phyloP scores from a whole-genome alignment of 2,797 vertebrate species.

The Melanotaenia pygmaea region DNA sequence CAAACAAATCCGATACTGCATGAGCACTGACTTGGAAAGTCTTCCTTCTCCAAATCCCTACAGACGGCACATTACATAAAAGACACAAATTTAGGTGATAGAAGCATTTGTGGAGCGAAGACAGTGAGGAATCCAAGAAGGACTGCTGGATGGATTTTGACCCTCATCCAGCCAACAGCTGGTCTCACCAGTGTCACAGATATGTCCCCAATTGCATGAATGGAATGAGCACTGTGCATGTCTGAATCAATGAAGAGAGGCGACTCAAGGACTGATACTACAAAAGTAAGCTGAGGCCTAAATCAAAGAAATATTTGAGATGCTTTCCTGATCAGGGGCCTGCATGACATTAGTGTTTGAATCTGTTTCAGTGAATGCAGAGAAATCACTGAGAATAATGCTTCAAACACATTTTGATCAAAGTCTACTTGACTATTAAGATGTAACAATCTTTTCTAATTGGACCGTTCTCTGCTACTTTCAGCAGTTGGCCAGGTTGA shows the following conservation, averaged over 20 bases:
- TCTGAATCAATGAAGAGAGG: conserved; percentile 28
- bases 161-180: conserved; percentile 57
- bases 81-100: conserved; percentile 46
- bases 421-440: not conserved
- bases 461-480: not conserved
- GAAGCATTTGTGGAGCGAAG: conserved; percentile 35
- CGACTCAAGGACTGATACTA: not conserved
- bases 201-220: conserved; percentile 23
- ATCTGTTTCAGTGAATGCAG: not conserved
- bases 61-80: conserved; percentile 57
- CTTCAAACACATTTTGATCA: not conserved
- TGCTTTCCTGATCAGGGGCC: conserved; percentile 15
- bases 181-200: conserved; percentile 28
- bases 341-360: not conserved
- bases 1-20: not conserved
- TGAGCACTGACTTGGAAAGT: not conserved
- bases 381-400: not conserved
- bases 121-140: conserved; percentile 49
- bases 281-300: conserved; percentile 12
- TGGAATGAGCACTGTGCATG: conserved; percentile 25
- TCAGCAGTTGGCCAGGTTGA: not conserved
- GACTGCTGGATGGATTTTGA: conserved; percentile 39
- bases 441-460: not conserved
- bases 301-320: conserved; percentile 32
- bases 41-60: conserved; percentile 29